Evolutionary conservation across 2,797 vertebrate genomes (phyloP).

Genomic region (Enteromius argenteus): DNA sequence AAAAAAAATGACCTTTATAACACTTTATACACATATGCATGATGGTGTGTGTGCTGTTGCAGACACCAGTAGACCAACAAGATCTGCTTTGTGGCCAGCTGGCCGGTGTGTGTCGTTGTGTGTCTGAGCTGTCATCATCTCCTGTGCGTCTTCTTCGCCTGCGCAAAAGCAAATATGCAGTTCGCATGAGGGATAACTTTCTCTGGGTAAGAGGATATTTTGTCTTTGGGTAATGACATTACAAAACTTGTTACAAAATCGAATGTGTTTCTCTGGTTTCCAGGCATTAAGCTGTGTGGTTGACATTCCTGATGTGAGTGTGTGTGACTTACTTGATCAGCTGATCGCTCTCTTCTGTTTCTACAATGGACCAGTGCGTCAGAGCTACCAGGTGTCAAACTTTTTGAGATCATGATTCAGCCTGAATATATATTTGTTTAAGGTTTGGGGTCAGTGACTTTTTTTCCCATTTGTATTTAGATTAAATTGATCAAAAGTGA

Average conservation of each 20-base stretch:
- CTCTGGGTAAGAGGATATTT: constrained; percentile 87
- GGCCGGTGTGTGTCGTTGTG: constrained; percentile 87
- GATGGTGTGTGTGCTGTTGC: constrained; percentile 39
- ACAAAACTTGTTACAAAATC: not conserved
- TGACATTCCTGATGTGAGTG: constrained; percentile 87
- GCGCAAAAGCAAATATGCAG: constrained; percentile 87
- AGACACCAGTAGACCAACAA: constrained; percentile 89
- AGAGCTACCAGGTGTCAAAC: constrained; percentile 83
- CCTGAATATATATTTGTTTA: not conserved
- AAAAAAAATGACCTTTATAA: not conserved
- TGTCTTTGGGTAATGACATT: constrained; percentile 14
- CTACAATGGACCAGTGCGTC: constrained; percentile 84
- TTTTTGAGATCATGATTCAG: not conserved
- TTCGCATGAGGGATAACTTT: constrained; percentile 84
- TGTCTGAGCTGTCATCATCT: constrained; percentile 84
- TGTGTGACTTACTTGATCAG: constrained; percentile 84
- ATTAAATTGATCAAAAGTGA: not conserved
- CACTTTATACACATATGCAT: constrained; percentile 54
- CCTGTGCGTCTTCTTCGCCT: constrained; percentile 83
- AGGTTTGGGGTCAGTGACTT: not conserved
- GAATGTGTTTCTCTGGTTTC: constrained; percentile 40
- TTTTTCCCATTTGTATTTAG: not conserved
- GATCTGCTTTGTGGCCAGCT: constrained; percentile 95
- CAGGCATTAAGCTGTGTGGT: constrained; percentile 88
- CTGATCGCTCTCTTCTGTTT: constrained; percentile 90